Percentiles rank a stretch among this genome's conserved stretches.
phyloP scores from a whole-genome alignment of 2,888 invertebrate species.

The Ornithoptera priamus region DNA sequence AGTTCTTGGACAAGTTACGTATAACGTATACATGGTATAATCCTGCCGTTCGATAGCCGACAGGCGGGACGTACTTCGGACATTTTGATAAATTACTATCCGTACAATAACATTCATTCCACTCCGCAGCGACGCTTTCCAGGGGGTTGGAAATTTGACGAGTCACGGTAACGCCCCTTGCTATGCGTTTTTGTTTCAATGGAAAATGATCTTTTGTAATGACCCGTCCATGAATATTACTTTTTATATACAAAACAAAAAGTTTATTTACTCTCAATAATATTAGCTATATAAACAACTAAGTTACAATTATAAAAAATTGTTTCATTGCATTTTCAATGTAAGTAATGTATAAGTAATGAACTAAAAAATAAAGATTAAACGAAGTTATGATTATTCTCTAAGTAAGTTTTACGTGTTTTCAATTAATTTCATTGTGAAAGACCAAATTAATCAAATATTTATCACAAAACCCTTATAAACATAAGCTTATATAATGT shows the following conservation, averaged over 20 bases:
- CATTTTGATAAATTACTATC: conserved; percentile 73
- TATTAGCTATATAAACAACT: no score
- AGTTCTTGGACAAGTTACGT: conserved; percentile 52
- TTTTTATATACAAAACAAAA: conserved; percentile 7
- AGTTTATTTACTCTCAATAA: no score
- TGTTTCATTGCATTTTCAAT: no score
- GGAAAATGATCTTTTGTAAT: conserved; percentile 41
- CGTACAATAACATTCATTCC: conserved; percentile 67
- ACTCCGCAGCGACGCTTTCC: conserved; percentile 48
- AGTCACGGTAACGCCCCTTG: conserved; percentile 59
- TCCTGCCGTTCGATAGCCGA: conserved; percentile 35
- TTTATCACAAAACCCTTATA: no score
- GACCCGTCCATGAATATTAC: conserved; percentile 39
- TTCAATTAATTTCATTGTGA: no score
- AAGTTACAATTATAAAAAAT: no score
- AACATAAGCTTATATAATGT: no score
- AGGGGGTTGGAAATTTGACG: conserved; percentile 57
- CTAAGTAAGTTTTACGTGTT: no score
- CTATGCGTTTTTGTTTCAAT: conserved; percentile 50
- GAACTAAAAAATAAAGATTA: no score
- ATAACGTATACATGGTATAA: conserved; percentile 37
- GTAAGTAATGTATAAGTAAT: no score
- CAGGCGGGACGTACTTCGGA: conserved; percentile 43
- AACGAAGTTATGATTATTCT: no score
- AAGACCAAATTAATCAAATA: no score